phyloP scores from a whole-genome alignment of 1,140 invertebrate genomes.

The Piezodorus guildinii region DNA sequence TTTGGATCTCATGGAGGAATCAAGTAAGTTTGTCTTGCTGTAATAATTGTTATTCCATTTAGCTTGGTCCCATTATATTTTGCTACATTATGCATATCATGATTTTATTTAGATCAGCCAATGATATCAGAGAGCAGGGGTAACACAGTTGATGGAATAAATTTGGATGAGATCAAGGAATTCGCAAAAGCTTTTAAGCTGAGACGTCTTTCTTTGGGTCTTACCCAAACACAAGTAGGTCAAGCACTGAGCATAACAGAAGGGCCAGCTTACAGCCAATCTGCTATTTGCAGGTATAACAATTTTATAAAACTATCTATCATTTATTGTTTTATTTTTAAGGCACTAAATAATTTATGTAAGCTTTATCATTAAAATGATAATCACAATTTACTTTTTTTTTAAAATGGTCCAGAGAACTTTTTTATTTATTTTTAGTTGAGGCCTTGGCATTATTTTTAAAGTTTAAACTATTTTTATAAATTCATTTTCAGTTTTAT shows the following conservation, averaged over 20 bases:
- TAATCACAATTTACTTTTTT: too few species aligned
- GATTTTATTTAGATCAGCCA: constrained; percentile 55
- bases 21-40: constrained; percentile 49
- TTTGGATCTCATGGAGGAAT: constrained; percentile 60
- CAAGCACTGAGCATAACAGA: constrained; percentile 90
- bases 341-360: too few species aligned
- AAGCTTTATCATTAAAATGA: too few species aligned
- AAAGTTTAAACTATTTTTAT: too few species aligned
- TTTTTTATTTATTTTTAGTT: too few species aligned
- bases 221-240: constrained; percentile 93
- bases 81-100: too few species aligned
- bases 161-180: constrained; percentile 95
- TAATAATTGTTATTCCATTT: not conserved
- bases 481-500: too few species aligned
- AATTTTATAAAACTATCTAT: not conserved
- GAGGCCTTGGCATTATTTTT: too few species aligned
- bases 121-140: constrained; percentile 86
- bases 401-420: too few species aligned
- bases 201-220: constrained; percentile 76
- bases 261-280: constrained; percentile 95
- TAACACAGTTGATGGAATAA: constrained; percentile 91
- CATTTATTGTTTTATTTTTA: too few species aligned
- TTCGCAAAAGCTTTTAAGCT: constrained; percentile 96
- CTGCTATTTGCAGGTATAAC: constrained; percentile 91
- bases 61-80: too few species aligned